phyloP scores from a whole-genome alignment of 2,113 vertebrate genomes.

The Myotis yumanensis region DNA sequence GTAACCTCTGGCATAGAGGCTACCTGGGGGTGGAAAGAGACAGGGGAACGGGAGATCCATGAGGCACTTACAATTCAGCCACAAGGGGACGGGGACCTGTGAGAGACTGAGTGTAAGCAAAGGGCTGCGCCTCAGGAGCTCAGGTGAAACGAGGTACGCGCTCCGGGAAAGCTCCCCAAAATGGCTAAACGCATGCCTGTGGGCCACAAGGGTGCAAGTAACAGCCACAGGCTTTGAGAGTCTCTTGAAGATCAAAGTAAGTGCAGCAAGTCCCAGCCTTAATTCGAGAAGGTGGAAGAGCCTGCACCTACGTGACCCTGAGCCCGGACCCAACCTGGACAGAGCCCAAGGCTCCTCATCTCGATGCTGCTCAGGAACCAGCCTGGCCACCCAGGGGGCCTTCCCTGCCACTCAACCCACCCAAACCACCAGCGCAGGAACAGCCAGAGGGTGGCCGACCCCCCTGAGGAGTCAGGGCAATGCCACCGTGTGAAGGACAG shows the following conservation, averaged over 20 bases:
- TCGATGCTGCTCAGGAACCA: background rate
- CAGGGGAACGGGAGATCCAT: accelerated
- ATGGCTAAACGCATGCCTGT: background rate
- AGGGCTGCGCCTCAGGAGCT: background rate
- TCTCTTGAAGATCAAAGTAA: background rate
- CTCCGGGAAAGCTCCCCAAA: background rate
- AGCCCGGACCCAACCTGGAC: background rate
- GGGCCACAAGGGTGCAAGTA: background rate
- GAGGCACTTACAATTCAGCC: background rate
- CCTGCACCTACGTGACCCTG: accelerated
- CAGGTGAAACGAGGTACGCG: background rate
- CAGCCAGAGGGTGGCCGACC: background rate
- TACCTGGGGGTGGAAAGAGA: background rate
- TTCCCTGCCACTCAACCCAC: no score
- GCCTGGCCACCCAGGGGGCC: background rate
- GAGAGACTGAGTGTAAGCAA: accelerated
- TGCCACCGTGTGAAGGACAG: background rate
- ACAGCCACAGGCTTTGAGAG: background rate
- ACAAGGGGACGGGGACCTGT: background rate
- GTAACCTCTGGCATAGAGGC: background rate
- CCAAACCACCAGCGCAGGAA: background rate
- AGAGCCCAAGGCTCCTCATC: background rate
- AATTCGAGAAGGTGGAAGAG: background rate
- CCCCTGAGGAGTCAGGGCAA: background rate
- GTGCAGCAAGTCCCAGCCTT: background rate